Evolutionary conservation across 1,140 invertebrate species (phyloP).

Genomic region (Melipona quadrifasciata): DNA sequence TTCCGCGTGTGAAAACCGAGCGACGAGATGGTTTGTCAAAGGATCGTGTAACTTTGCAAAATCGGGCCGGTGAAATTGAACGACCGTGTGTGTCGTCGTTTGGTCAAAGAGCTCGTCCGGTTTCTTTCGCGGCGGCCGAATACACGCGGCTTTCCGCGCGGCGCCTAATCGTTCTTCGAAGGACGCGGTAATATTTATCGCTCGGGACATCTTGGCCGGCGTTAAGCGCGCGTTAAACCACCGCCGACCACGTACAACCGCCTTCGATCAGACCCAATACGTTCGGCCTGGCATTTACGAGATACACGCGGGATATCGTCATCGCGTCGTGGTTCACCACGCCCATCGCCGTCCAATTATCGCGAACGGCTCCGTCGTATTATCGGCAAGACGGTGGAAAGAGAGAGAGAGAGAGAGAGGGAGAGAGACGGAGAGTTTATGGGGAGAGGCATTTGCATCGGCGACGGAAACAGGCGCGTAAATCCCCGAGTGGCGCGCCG

Average conservation of each 20-base stretch:
- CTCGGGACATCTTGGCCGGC: background rate
- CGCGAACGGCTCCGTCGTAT: constrained; percentile 51
- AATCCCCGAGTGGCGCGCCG: constrained; percentile 31
- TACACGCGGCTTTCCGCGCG: background rate
- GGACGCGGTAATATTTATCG: background rate
- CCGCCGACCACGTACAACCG: background rate
- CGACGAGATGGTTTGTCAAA: background rate
- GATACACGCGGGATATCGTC: constrained; percentile 16
- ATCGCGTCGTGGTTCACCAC: constrained; percentile 33
- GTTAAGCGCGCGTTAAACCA: background rate
- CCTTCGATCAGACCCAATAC: constrained; percentile 1
- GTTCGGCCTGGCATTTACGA: constrained; percentile 4
- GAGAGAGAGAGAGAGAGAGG: background rate
- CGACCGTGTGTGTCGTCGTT: background rate
- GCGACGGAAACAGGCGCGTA: constrained; percentile 40
- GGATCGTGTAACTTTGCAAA: background rate
- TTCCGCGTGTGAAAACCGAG: background rate
- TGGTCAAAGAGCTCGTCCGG: background rate
- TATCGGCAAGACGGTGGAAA: constrained; percentile 38
- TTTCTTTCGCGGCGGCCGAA: background rate
- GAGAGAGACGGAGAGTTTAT: too few species aligned
- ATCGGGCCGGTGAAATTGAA: background rate
- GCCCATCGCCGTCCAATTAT: constrained; percentile 57
- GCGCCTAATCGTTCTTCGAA: background rate
- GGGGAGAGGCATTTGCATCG: constrained; percentile 38